Evolutionary conservation across 2,888 invertebrate species (phyloP).

Genomic region (Anoplius nigerrimus): DNA sequence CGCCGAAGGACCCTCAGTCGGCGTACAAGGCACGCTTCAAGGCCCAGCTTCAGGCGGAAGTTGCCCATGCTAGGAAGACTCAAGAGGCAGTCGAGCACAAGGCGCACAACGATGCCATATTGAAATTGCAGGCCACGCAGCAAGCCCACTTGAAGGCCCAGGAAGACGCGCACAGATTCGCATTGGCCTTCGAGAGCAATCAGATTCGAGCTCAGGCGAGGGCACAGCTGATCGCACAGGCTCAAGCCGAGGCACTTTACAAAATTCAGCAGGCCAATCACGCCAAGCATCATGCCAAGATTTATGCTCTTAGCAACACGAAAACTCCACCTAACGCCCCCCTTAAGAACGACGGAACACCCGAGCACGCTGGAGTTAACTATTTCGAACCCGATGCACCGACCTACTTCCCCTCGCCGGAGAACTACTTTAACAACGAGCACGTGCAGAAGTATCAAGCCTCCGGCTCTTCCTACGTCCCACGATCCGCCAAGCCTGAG

Average conservation of each 20-base stretch:
- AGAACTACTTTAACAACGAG: slow-evolving; percentile 65
- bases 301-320: slow-evolving; percentile 64
- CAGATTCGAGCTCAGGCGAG: slow-evolving; percentile 69
- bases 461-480: slow-evolving; percentile 65
- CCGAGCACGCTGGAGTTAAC: slow-evolving; percentile 7
- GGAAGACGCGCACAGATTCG: slow-evolving; percentile 68
- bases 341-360: slow-evolving; percentile 67
- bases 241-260: slow-evolving; percentile 70
- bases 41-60: slow-evolving; percentile 65
- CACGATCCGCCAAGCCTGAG: slow-evolving; percentile 62
- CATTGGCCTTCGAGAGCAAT: slow-evolving; percentile 69
- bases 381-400: slow-evolving; percentile 23
- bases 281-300: slow-evolving; percentile 64
- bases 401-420: slow-evolving; percentile 57
- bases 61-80: slow-evolving; percentile 67
- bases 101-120: slow-evolving; percentile 71
- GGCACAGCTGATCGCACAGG: slow-evolving; percentile 70
- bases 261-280: slow-evolving; percentile 65
- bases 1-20: slow-evolving; percentile 66
- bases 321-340: slow-evolving; percentile 65
- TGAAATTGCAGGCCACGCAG: slow-evolving; percentile 69
- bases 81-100: slow-evolving; percentile 71
- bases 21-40: slow-evolving; percentile 68
- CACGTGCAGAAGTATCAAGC: slow-evolving; percentile 67
- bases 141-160: slow-evolving; percentile 68